Evolutionary conservation across 2,113 vertebrate species (phyloP), one percentile per base, ranked within the genome.

Genomic region (Alectura lathami): DNA sequence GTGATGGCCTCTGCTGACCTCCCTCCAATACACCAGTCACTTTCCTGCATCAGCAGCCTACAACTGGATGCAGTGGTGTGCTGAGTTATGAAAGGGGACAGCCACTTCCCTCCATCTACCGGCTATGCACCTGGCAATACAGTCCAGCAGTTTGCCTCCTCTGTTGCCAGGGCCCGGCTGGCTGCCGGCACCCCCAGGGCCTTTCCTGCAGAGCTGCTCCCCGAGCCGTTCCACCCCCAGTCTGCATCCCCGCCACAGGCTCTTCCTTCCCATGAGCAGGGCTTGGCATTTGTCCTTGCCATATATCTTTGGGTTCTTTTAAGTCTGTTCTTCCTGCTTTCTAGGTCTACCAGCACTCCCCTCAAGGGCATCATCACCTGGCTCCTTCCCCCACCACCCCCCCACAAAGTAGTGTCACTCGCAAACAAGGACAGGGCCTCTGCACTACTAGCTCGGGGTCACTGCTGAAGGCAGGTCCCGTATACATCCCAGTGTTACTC

Each of bases 81-180:
- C 42, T 67, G 29, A 67, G 86, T 67, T 72, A 75, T n/a, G 18
- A 24, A 20, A 8, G 7, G 22, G 7, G 2, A 62, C 47, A 42
- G 78, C 59, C 29, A 63, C 42, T 50, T 68, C 66, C n/a, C 77
- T 78, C 10, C 0, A 70, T 45, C 77, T 70, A 21, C 34, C 75
- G 64, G 51, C 29, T 59, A 1, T 2, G 4, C 0, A 8, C 43
- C 69, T 48, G 34, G 42, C 50, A 38, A 67, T 21, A 26, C 17
- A 50, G 76, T 26, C 22, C 47, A 84, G 38, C 24, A 50, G 34
- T 38, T 38, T 38, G 36, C 50, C 79, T 80, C 22, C 16, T 56
- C 38, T 1, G 0, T 1, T 57, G 50, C 30, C 40, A 88, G 24
- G n/a, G 34, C 32, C 11, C 0, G 43, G 29, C 11, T 68, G 36